A percentile compares a stretch with the other conserved stretches of the same genome.
These are phyloP conservation scores for Choreutis nemorana DNA, from an alignment of 2,888 invertebrate species.

Conservation along the genomic window DNA sequence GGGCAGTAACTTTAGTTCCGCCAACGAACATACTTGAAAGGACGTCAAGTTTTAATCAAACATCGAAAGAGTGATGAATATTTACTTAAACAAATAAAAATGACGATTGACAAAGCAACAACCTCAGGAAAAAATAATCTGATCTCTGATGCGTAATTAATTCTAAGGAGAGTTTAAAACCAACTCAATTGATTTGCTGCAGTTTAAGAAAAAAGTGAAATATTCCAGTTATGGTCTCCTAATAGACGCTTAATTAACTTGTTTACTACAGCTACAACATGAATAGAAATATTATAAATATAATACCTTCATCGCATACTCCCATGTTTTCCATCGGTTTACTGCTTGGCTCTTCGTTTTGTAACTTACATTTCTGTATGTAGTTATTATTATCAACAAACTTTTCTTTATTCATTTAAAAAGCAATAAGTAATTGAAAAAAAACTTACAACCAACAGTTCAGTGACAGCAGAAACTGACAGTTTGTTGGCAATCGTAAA, in stretches of 20 bases:
- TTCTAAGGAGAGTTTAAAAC: too few relatives aligned
- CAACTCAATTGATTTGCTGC: too few relatives aligned
- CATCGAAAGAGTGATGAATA: too few relatives aligned
- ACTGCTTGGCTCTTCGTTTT: neutral
- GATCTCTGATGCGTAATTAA: too few relatives aligned
- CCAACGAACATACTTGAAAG: too few relatives aligned
- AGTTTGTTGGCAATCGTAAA: constrained; percentile 13
- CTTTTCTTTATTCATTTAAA: constrained; percentile 10
- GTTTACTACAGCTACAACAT: constrained; percentile 29
- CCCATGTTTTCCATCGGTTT: constrained; percentile 29
- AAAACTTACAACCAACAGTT: constrained; percentile 7
- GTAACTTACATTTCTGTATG: constrained; percentile 3
- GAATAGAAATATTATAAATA: constrained; percentile 12
- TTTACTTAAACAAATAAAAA: too few relatives aligned
- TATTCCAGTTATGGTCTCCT: neutral
- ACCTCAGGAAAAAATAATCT: too few relatives aligned
- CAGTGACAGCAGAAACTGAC: constrained; percentile 13
- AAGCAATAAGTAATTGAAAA: constrained; percentile 6
- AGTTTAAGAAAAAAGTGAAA: too few relatives aligned
- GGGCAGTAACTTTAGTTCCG: too few relatives aligned
- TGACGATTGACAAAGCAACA: too few relatives aligned
- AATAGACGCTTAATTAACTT: constrained; percentile 45
- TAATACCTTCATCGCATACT: constrained; percentile 52
- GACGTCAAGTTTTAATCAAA: too few relatives aligned
- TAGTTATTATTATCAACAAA: constrained; percentile 11